phyloP scores from a whole-genome alignment of 92 coral and sea anemone species.

The Galaxea fascicularis region DNA sequence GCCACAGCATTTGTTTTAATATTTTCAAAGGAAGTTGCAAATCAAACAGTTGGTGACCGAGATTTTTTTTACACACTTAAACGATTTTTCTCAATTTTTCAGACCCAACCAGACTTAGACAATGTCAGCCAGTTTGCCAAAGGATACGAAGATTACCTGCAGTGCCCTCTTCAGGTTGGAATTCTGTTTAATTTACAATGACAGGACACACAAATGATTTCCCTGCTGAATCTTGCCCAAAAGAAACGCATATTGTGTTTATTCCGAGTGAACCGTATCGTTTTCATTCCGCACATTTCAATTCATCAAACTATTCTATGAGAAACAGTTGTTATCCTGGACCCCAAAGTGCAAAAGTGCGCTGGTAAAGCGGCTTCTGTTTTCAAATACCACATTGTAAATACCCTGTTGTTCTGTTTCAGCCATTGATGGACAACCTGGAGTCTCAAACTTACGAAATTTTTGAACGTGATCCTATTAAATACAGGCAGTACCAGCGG shows the following conservation, averaged over 20 bases:
- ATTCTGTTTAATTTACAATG: not conserved
- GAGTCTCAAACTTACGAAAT: slow-evolving; percentile 99
- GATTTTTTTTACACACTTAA: not conserved
- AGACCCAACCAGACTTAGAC: slow-evolving; percentile 93
- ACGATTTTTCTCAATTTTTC: not conserved
- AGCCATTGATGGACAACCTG: slow-evolving; percentile 99
- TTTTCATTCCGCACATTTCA: too few species aligned
- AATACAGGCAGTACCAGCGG: slow-evolving; percentile 91
- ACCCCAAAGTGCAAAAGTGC: not conserved
- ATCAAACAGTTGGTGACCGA: not conserved
- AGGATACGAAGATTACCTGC: slow-evolving; percentile 97
- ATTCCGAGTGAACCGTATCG: too few species aligned
- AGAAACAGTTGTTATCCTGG: too few species aligned
- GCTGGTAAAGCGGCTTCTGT: not conserved
- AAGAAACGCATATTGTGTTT: too few species aligned
- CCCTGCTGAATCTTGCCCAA: too few species aligned
- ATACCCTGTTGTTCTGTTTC: not conserved
- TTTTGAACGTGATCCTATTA: slow-evolving; percentile 97
- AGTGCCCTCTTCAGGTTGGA: slow-evolving; percentile 94
- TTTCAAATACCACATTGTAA: not conserved
- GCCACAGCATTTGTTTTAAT: not conserved
- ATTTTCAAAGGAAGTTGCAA: too few species aligned
- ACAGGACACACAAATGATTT: too few species aligned
- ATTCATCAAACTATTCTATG: too few species aligned
- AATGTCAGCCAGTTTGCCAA: slow-evolving; percentile 96